Evolutionary conservation across 2,113 vertebrate genomes (phyloP).

Genomic region (Acanthisitta chloris): DNA sequence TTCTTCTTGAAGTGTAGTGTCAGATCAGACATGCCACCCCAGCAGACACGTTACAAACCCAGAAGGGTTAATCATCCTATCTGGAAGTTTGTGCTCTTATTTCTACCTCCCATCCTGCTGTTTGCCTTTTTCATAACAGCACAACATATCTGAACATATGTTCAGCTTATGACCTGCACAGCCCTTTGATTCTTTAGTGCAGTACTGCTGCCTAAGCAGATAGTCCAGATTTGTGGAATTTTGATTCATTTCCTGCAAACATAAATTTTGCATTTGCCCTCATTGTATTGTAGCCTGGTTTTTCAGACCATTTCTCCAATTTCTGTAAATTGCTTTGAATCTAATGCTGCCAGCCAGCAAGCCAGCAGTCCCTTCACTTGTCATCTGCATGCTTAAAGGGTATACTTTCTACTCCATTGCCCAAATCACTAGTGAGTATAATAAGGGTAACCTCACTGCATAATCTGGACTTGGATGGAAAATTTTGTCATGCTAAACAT

Average conservation of each 20-base stretch:
- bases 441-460: not conserved
- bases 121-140: not conserved
- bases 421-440: not conserved
- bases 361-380: not conserved
- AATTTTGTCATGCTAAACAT: not conserved
- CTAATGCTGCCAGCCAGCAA: not conserved
- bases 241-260: not conserved
- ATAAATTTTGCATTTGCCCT: not conserved
- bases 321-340: conserved; percentile 12
- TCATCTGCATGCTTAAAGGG: not conserved
- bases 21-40: not conserved
- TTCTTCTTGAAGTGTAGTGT: not conserved
- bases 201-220: not conserved
- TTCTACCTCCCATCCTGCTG: not conserved
- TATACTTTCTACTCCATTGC: conserved; percentile 26
- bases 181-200: not conserved
- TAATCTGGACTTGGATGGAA: not conserved
- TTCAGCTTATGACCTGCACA: not conserved
- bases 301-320: conserved; percentile 18
- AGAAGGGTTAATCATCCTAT: not conserved
- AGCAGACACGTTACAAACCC: not conserved
- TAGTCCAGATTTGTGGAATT: not conserved
- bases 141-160: not conserved
- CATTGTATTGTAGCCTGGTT: not conserved
- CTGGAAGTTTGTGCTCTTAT: not conserved